Conservation (phyloP, 2,888 invertebrate genomes). For the Habroteleia sp. region DNA sequence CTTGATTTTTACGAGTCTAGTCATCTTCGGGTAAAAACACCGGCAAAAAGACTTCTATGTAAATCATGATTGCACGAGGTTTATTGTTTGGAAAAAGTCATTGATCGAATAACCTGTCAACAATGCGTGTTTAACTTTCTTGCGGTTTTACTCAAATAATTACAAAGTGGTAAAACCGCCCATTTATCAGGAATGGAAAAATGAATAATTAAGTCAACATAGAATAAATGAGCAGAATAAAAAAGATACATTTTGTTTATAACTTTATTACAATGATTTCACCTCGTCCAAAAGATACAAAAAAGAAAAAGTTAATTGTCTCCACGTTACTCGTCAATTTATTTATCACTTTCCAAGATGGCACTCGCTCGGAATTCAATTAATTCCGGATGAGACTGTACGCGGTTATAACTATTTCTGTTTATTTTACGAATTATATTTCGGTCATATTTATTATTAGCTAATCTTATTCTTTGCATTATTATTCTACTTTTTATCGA, state of each 20-base stretch:
- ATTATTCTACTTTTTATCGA: too few relatives aligned
- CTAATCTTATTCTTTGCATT: too few relatives aligned
- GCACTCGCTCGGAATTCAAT: constrained; percentile 15
- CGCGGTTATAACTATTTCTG: too few relatives aligned
- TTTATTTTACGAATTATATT: too few relatives aligned
- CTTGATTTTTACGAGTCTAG: constrained; percentile 40
- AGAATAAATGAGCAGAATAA: constrained; percentile 2
- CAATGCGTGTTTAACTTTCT: constrained; percentile 38
- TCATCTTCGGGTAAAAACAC: constrained; percentile 29
- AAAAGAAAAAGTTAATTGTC: constrained; percentile 41
- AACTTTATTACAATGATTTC: constrained; percentile 23
- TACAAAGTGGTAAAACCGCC: too few relatives aligned
- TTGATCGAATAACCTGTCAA: constrained; percentile 38
- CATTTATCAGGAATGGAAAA: not conserved
- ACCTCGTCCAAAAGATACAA: constrained; percentile 26
- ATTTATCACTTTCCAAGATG: constrained; percentile 37
- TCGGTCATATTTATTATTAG: too few relatives aligned
- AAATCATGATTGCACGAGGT: constrained; percentile 17
- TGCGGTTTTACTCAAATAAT: constrained; percentile 5
- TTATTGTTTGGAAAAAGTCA: constrained; percentile 40
- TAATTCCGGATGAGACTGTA: not conserved
- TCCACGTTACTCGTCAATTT: constrained; percentile 29
- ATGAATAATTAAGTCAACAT: constrained; percentile 4
- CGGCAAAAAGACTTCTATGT: constrained; percentile 33
- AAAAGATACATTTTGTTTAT: constrained; percentile 6